phyloP scores from a whole-genome alignment of 1,140 invertebrate species.

The Apis laboriosa region DNA sequence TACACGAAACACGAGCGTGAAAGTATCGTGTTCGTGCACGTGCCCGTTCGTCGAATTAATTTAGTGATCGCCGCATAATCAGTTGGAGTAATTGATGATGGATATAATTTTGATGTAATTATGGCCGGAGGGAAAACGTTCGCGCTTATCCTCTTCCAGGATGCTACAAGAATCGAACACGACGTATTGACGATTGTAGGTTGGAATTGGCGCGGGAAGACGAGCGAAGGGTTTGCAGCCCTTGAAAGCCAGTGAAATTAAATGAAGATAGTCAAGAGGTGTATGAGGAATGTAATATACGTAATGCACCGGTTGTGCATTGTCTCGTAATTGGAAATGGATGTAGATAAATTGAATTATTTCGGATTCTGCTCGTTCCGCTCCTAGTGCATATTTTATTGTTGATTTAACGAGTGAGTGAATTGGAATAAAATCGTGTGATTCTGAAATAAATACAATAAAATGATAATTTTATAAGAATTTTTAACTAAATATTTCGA shows the following conservation, averaged over 20 bases:
- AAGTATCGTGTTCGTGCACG: constrained; percentile 24
- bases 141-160: no score
- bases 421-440: not conserved
- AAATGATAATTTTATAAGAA: not conserved
- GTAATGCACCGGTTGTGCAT: not conserved
- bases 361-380: not conserved
- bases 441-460: not conserved
- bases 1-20: constrained; percentile 1
- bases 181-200: not conserved
- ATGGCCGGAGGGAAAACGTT: no score
- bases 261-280: not conserved
- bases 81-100: constrained; percentile 10
- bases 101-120: constrained; percentile 26
- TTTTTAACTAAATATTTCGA: not conserved
- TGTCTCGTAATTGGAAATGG: not conserved
- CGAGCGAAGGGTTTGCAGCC: not conserved
- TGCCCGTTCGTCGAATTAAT: constrained; percentile 32
- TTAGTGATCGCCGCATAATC: constrained; percentile 32
- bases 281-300: not conserved
- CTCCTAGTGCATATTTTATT: not conserved
- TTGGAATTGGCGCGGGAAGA: not conserved
- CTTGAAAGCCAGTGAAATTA: not conserved
- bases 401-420: not conserved
- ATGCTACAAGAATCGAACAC: not conserved
- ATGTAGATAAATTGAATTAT: constrained; percentile 7